These are phyloP conservation scores for Rambutsinella grinnellia DNA, from an alignment of 2,888 invertebrate species.

Conservation along the genomic window DNA sequence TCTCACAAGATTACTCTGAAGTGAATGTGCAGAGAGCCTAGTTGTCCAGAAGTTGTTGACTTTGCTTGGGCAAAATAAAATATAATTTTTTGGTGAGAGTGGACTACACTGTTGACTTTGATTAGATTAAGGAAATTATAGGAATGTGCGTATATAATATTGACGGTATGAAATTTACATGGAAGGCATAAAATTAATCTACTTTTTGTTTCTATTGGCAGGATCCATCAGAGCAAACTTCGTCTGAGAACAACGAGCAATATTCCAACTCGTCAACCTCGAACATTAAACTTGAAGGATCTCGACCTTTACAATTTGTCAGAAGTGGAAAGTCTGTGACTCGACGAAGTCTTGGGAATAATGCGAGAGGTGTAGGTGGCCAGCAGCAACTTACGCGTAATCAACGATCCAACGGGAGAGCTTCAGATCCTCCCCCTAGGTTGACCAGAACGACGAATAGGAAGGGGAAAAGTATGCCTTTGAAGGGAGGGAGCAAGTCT, in stretches of 20 bases:
- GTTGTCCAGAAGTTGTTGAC: no score
- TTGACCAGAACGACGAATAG: constrained; percentile 2
- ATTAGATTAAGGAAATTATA: no score
- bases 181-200: no score
- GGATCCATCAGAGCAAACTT: constrained; percentile 3
- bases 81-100: no score
- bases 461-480: constrained; percentile 34
- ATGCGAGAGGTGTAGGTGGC: no score
- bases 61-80: no score
- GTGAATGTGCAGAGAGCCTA: no score
- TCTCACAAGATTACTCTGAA: no score
- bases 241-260: constrained; percentile 8
- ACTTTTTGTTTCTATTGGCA: no score
- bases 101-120: no score
- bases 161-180: no score
- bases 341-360: constrained; percentile 7
- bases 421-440: constrained; percentile 15
- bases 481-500: constrained; percentile 36
- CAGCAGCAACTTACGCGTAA: neutral
- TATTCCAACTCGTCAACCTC: constrained; percentile 27
- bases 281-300: constrained; percentile 24
- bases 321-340: neutral
- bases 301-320: neutral
- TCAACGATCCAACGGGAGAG: neutral
- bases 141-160: no score